Conservation (phyloP, 2,888 invertebrate species). For the Strigamia maritima region DNA sequence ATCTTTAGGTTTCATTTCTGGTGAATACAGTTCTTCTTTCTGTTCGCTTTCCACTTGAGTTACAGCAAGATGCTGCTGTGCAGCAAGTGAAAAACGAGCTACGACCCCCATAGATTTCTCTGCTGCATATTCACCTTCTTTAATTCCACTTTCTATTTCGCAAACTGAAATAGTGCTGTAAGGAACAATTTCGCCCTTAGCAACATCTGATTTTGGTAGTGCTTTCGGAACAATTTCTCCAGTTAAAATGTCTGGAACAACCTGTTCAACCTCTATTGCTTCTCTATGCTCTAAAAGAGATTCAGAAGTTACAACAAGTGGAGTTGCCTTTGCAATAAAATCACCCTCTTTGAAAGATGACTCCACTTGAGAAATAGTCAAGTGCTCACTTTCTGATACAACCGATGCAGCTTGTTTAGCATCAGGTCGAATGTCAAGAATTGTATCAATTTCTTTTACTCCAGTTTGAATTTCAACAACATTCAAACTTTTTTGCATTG, state of each 20-base stretch:
- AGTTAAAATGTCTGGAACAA: constrained; percentile 9
- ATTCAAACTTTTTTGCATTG: not conserved
- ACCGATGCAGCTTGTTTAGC: constrained; percentile 53
- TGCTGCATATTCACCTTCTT: constrained; percentile 33
- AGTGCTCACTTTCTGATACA: constrained; percentile 20
- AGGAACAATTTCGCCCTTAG: constrained; percentile 34
- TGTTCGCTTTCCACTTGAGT: constrained; percentile 36
- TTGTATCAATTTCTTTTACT: not conserved
- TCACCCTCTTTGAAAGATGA: constrained; percentile 37
- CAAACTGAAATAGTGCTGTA: constrained; percentile 28
- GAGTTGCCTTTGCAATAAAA: constrained; percentile 17
- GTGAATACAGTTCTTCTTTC: not conserved
- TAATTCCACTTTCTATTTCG: constrained; percentile 16
- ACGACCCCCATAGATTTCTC: not conserved
- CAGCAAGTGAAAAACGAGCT: not conserved
- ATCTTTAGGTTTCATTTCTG: not conserved
- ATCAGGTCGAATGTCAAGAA: constrained; percentile 27
- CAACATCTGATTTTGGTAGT: not conserved
- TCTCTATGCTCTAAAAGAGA: constrained; percentile 11
- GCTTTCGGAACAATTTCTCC: not conserved
- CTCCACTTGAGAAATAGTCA: constrained; percentile 39
- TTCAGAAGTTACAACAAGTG: not conserved
- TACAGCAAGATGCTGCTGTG: constrained; percentile 35
- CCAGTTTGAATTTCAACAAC: constrained; percentile 28
- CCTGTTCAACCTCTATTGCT: constrained; percentile 38